A percentile compares a stretch with the other conserved stretches of the same genome.
Evolutionary conservation across 1,140 invertebrate species (phyloP).

Genomic region (Anoplophora glabripennis): DNA sequence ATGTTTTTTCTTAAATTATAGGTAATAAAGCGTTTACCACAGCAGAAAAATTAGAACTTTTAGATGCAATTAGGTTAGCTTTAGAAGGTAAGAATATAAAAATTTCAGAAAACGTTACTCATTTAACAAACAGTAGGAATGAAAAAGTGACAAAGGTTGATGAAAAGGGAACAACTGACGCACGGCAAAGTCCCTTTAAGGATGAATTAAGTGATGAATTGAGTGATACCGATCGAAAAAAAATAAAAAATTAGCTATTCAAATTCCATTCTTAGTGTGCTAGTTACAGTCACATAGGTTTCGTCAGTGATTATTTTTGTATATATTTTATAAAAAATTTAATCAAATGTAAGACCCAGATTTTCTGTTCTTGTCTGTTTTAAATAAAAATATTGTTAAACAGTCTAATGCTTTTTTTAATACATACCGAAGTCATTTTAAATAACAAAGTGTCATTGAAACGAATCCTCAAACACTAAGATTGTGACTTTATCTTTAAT

Average conservation of each 20-base stretch:
- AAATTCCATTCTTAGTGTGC: neutral
- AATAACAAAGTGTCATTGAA: too few species aligned
- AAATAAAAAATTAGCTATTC: slow-evolving; percentile 25
- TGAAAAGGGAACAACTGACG: slow-evolving; percentile 7
- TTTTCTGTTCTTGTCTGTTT: too few species aligned
- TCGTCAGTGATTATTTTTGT: neutral
- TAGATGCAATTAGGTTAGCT: slow-evolving; percentile 61
- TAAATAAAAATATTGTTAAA: too few species aligned
- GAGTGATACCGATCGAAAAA: slow-evolving; percentile 23
- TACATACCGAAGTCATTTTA: too few species aligned
- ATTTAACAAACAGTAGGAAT: slow-evolving; percentile 29
- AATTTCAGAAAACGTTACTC: slow-evolving; percentile 17
- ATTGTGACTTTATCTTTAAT: too few species aligned
- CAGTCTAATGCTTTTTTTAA: too few species aligned
- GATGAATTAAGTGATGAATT: slow-evolving; percentile 11
- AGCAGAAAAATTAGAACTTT: slow-evolving; percentile 54
- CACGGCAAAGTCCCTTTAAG: neutral
- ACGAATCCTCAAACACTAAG: too few species aligned
- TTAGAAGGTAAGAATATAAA: slow-evolving; percentile 49
- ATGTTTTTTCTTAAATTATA: slow-evolving; percentile 45
- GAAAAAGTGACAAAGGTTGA: slow-evolving; percentile 12
- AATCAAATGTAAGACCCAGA: too few species aligned
- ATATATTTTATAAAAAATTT: too few species aligned
- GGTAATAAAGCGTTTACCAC: slow-evolving; percentile 61
- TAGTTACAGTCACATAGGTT: neutral